Conservation (phyloP, 2,888 invertebrate genomes). For the Apodemia mormo region DNA sequence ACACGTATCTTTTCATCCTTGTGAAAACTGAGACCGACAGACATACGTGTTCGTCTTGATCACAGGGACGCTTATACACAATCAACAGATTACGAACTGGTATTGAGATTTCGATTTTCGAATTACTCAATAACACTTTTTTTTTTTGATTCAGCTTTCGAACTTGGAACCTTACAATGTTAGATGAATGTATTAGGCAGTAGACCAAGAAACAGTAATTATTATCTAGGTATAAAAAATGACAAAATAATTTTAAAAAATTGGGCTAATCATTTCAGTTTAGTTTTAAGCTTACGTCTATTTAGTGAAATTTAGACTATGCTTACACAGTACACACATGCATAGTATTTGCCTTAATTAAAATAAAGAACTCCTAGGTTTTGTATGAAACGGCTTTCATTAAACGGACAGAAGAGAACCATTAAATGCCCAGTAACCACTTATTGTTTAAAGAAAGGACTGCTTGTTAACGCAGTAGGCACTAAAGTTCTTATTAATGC, state of each 20-base stretch:
- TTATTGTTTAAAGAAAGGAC: constrained; percentile 30
- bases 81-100: no score
- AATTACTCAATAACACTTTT: no score
- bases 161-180: no score
- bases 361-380: constrained; percentile 32
- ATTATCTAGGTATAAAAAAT: no score
- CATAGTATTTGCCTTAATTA: constrained; percentile 33
- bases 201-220: no score
- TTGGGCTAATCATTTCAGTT: background rate
- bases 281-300: background rate
- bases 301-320: background rate
- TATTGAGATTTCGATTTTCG: no score
- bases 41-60: no score
- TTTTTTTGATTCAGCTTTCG: no score
- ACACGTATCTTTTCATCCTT: background rate
- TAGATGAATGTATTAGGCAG: no score
- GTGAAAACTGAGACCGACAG: no score
- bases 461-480: constrained; percentile 29
- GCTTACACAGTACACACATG: background rate
- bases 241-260: background rate
- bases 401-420: constrained; percentile 30
- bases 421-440: constrained; percentile 30
- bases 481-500: constrained; percentile 27
- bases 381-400: constrained; percentile 30
- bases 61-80: no score